A percentile compares a stretch with the other conserved stretches of the same genome.
These are phyloP conservation scores for Epinephelus awoara DNA, from an alignment of 2,797 vertebrate genomes.

Conservation along the genomic window DNA sequence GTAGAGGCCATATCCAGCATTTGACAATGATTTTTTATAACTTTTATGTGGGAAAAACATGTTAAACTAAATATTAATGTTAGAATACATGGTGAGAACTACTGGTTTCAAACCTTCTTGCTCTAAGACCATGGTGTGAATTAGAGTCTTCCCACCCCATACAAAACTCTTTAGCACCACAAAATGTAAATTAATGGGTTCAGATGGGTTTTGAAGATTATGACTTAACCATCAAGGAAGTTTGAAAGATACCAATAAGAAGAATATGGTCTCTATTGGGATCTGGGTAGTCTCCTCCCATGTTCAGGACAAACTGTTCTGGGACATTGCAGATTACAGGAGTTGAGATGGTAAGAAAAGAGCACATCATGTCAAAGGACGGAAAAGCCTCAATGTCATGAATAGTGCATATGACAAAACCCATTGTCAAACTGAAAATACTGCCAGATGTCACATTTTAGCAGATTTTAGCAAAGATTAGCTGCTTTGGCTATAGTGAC, in stretches of 20 bases:
- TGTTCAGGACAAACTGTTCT: constrained; percentile 4
- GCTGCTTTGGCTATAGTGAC: background rate
- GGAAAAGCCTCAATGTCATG: constrained; percentile 6
- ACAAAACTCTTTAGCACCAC: background rate
- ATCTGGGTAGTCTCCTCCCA: background rate
- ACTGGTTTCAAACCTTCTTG: background rate
- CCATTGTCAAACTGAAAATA: background rate
- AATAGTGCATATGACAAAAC: no score
- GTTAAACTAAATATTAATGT: no score
- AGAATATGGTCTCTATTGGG: background rate
- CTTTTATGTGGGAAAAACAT: no score
- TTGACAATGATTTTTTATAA: no score
- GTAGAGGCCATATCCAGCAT: no score
- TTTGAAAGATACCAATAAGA: background rate
- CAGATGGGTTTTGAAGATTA: background rate
- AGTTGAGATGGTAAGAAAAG: background rate
- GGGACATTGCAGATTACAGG: constrained; percentile 3
- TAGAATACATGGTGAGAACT: background rate
- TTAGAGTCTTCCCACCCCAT: background rate
- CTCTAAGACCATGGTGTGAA: background rate
- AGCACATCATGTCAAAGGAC: background rate
- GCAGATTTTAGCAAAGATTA: constrained; percentile 6
- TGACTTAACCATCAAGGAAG: background rate
- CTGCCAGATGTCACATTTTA: constrained; percentile 7
- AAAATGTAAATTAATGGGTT: background rate